Base-by-base conservation (phyloP, 2,888 invertebrate species). In the Trissolcus brochymenae region DNA sequence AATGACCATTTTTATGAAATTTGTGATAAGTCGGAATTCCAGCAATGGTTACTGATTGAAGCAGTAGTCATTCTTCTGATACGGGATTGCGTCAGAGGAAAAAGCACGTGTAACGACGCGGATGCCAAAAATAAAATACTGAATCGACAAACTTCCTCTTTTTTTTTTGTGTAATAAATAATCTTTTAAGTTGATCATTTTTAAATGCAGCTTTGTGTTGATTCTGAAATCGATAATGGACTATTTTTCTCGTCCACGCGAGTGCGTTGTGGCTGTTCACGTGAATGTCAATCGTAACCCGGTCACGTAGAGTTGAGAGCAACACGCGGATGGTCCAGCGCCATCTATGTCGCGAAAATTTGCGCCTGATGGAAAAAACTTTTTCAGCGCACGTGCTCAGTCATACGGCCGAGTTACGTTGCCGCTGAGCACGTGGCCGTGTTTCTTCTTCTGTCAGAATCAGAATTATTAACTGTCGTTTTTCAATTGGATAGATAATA, bases 371-470 rank as follows among this genome's bases (percentile, higher is more conserved):
- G 49, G 40, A 71, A 71, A 57, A 57, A 43, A 51, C 46, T 16
- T 40, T 35, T 25, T 13, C 14, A 17, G 64, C 25, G 66, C 73
- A 66, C 66, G 73, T 73, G 66, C 55, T 60, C 9, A n/a, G 70
- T 65, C 67, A 57, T 65, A 29, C 76, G 70, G 59, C 70, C 57
- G 66, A 46, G 57, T 76, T 71, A 66, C 71, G 71, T 71, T 41
- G 55, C 61, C 17, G 16, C 40, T 19, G 19, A 64, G 60, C 65
- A 76, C 76, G 70, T 71, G 76, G 61, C 65, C 51, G 51, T 60
- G 49, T 61, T 73, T 66, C 46, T 60, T 72, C 46, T 60, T 21
- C 17, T 68, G 65, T 64, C 43, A 41, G 57, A 64, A 57, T 56
- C 14, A 41, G 50, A 56, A 74, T 60, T 60, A 65, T 59, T 35